Conservation (phyloP, 2,113 vertebrate genomes). For the mouse (Mus musculus) region GRCm39 chrX:12932501-12933000, state of each 20-base stretch:
- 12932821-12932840: neutral
- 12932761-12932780: no score
- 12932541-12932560: neutral
- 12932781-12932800: neutral
- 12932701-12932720: no score
- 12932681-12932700: no score
- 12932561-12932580: constrained; percentile 22
- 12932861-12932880: constrained; percentile 1
- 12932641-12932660: no score
- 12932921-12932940: neutral
- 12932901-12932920: neutral
- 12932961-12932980: neutral
- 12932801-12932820: constrained; percentile 19
- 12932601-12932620: no score
- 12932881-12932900: neutral
- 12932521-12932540: constrained; percentile 25
- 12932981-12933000: neutral
- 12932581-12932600: neutral
- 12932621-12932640: no score
- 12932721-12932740: no score
- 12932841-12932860: neutral
- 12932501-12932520: neutral
- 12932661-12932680: no score
- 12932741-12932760: no score
- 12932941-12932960: neutral